These are phyloP conservation scores for Mormyrus proboscirostris DNA, from an alignment of 2,797 vertebrate species.

Conservation along the genomic window DNA sequence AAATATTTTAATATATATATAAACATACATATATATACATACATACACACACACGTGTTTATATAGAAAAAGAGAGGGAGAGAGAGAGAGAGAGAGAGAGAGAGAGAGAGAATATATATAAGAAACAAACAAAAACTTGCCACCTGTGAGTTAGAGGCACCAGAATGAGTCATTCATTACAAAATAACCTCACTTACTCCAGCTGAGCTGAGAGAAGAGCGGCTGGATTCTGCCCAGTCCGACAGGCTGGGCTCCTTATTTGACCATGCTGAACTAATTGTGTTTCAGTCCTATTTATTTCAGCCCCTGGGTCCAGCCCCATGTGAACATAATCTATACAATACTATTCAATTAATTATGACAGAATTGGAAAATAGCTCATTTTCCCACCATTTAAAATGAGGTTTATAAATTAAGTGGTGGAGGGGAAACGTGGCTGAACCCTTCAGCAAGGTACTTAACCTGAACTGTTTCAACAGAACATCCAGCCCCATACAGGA, in stretches of 20 bases:
- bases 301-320: background rate
- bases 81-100: background rate
- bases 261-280: background rate
- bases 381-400: background rate
- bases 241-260: background rate
- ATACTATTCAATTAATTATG: constrained; percentile 12
- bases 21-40: too few relatives aligned
- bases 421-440: background rate
- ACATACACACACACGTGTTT: background rate
- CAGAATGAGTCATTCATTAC: background rate
- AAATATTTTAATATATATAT: too few relatives aligned
- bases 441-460: background rate
- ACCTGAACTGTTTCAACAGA: background rate
- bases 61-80: too few relatives aligned
- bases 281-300: constrained; percentile 9
- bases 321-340: background rate
- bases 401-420: background rate
- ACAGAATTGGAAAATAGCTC: background rate
- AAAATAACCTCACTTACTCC: background rate
- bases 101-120: background rate
- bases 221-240: background rate
- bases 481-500: background rate
- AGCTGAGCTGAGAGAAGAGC: background rate
- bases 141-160: background rate
- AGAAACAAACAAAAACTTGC: background rate